Evolutionary conservation across 1,140 invertebrate genomes (phyloP).

Genomic region (Bactericera cockerelli): DNA sequence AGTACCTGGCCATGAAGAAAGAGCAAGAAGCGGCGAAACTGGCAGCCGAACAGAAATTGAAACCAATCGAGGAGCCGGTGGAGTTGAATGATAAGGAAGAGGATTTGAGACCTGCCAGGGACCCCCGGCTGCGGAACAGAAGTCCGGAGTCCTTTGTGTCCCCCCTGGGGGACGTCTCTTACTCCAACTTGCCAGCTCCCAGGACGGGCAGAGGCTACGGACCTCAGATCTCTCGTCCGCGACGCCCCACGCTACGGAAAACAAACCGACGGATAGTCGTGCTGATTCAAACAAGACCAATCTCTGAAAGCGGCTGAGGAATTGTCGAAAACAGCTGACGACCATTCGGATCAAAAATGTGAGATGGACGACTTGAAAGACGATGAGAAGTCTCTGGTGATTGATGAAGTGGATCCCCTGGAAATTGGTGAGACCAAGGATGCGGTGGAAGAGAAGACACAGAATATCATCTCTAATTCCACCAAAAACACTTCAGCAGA

Average conservation of each 20-base stretch:
- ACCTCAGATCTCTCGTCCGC: background rate
- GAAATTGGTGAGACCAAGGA: no score
- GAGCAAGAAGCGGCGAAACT: background rate
- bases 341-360: background rate
- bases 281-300: background rate
- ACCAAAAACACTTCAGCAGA: no score
- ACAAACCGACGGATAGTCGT: background rate
- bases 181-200: background rate
- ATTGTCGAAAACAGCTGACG: background rate
- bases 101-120: background rate
- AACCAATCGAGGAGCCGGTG: background rate
- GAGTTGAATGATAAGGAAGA: no score
- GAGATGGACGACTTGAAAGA: background rate
- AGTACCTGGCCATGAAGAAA: background rate
- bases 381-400: background rate
- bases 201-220: background rate
- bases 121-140: background rate
- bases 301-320: no score
- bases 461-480: no score
- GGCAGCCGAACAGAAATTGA: background rate
- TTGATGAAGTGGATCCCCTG: background rate
- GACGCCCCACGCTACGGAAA: background rate
- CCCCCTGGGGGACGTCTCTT: background rate
- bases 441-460: no score
- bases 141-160: background rate